phyloP scores from a whole-genome alignment of 2,888 invertebrate species.

The Plebejus melissa region DNA sequence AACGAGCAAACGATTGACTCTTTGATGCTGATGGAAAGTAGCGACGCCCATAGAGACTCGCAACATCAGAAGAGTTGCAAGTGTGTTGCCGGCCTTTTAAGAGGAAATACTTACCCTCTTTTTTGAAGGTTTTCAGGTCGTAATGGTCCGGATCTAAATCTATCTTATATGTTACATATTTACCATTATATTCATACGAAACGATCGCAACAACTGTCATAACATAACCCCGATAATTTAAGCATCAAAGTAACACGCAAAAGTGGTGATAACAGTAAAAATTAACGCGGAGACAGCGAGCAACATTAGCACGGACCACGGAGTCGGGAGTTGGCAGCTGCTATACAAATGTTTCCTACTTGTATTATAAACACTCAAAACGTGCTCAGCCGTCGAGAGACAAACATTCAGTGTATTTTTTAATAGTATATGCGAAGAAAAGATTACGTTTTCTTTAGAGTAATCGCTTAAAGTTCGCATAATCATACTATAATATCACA shows the following conservation, averaged over 20 bases:
- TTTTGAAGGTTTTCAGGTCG: too few species aligned
- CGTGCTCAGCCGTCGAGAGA: background rate
- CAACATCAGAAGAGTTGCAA: too few species aligned
- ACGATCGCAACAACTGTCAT: background rate
- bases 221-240: background rate
- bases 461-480: background rate
- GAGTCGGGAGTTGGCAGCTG: conserved; percentile 22
- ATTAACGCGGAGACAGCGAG: background rate
- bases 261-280: conserved; percentile 14
- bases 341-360: background rate
- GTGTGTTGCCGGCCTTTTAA: too few species aligned
- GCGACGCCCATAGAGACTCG: too few species aligned
- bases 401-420: background rate
- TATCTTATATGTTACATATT: too few species aligned
- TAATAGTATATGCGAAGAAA: background rate
- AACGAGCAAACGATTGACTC: too few species aligned
- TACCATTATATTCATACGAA: background rate
- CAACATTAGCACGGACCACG: conserved; percentile 1
- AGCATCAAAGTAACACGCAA: background rate
- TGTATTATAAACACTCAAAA: conserved; percentile 1
- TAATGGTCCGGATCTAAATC: too few species aligned
- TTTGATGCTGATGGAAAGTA: too few species aligned
- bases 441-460: background rate
- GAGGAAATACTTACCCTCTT: too few species aligned
- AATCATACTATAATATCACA: too few species aligned